Conservation (phyloP, 2,888 invertebrate species). For the Ennomos quercinarius region DNA sequence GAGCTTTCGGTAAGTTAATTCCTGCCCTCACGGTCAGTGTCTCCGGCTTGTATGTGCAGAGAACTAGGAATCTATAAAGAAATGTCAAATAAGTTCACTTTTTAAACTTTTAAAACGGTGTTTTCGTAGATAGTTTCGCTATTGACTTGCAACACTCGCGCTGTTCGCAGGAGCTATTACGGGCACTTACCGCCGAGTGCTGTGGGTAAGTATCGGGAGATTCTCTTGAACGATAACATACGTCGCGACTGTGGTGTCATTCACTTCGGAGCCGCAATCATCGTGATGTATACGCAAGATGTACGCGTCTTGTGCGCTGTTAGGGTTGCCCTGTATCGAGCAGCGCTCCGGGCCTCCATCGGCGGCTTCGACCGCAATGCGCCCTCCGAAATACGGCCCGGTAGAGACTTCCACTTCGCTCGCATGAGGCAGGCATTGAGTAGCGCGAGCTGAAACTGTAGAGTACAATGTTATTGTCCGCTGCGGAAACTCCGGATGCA, state of each 20-base stretch:
- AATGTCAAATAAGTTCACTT: slow-evolving; percentile 15
- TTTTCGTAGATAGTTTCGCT: slow-evolving; percentile 23
- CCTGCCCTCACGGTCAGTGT: slow-evolving; percentile 93
- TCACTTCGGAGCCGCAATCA: slow-evolving; percentile 90
- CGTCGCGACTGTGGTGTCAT: slow-evolving; percentile 92
- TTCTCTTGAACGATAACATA: slow-evolving; percentile 94
- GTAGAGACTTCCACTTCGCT: slow-evolving; percentile 94
- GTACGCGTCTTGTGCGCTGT: slow-evolving; percentile 90
- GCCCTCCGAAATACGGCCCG: slow-evolving; percentile 92
- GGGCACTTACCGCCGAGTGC: slow-evolving; percentile 86
- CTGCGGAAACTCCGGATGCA: slow-evolving; percentile 23
- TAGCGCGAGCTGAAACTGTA: slow-evolving; percentile 92
- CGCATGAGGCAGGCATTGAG: slow-evolving; percentile 91
- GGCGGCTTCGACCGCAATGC: slow-evolving; percentile 90
- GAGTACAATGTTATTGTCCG: slow-evolving; percentile 25
- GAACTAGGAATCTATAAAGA: slow-evolving; percentile 88
- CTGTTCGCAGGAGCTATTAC: slow-evolving; percentile 1
- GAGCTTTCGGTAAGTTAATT: slow-evolving; percentile 88
- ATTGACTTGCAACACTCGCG: slow-evolving; percentile 18
- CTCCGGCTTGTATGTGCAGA: slow-evolving; percentile 93
- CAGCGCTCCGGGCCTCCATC: slow-evolving; percentile 89
- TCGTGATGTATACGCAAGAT: slow-evolving; percentile 90
- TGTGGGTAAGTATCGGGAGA: slow-evolving; percentile 92
- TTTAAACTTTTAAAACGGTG: slow-evolving; percentile 11
- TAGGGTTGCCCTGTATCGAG: slow-evolving; percentile 90